phyloP scores from a whole-genome alignment of 2,888 invertebrate genomes.

The Autographa gamma region DNA sequence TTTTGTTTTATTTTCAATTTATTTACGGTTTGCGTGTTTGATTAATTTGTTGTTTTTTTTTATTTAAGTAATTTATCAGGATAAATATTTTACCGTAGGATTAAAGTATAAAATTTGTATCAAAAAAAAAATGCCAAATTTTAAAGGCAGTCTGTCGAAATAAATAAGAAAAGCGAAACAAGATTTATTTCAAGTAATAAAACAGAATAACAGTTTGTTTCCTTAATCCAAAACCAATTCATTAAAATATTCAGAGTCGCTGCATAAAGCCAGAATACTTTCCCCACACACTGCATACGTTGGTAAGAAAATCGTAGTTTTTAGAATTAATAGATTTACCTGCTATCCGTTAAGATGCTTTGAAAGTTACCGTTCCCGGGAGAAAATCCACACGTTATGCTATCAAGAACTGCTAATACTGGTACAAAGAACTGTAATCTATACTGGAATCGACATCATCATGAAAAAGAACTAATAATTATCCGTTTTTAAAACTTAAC shows the following conservation, averaged over 20 bases:
- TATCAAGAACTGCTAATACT: slow-evolving; percentile 20
- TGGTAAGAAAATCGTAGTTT: slow-evolving; percentile 22
- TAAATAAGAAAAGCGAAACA: too few species aligned
- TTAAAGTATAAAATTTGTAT: too few species aligned
- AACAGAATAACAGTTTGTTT: too few species aligned
- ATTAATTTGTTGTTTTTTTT: neutral
- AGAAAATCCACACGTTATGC: slow-evolving; percentile 36
- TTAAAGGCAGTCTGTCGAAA: too few species aligned
- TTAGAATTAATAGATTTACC: slow-evolving; percentile 44
- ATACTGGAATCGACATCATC: neutral
- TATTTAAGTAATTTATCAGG: too few species aligned
- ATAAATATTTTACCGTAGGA: too few species aligned
- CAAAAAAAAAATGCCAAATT: too few species aligned
- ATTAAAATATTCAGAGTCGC: too few species aligned
- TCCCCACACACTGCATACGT: slow-evolving; percentile 6
- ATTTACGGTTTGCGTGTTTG: neutral
- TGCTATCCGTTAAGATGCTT: slow-evolving; percentile 31
- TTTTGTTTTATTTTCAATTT: neutral
- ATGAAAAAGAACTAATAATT: neutral
- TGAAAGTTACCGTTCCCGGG: slow-evolving; percentile 35
- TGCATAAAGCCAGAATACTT: neutral
- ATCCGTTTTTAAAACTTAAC: too few species aligned
- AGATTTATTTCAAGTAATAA: too few species aligned
- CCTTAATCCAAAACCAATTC: too few species aligned
- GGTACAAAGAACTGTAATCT: neutral